A percentile compares a stretch with the other conserved stretches of the same genome.
Evolutionary conservation across 2,888 invertebrate species (phyloP).

Genomic region (Andricus curvator): DNA sequence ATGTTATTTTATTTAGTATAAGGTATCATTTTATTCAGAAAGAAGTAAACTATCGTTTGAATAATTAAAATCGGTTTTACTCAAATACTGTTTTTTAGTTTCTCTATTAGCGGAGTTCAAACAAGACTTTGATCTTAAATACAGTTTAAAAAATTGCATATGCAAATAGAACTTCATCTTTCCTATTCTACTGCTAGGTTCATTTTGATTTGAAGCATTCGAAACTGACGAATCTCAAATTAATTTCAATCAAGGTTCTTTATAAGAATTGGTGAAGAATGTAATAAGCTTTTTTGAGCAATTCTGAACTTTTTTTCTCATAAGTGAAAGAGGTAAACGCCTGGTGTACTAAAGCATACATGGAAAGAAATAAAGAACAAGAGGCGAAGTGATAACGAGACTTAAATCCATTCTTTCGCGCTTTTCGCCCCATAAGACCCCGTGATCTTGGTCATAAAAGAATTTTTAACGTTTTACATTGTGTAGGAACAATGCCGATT

Average conservation of each 20-base stretch:
- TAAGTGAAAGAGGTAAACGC: neutral
- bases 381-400: conserved; percentile 7
- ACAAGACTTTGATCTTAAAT: no score
- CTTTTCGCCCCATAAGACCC: conserved; percentile 30
- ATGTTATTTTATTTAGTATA: no score
- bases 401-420: conserved; percentile 22
- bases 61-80: no score
- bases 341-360: conserved; percentile 30
- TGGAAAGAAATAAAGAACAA: conserved; percentile 27
- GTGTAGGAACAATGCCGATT: conserved; percentile 50
- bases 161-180: no score
- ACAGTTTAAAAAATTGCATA: no score
- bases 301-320: neutral
- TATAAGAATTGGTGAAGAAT: neutral
- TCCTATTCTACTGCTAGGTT: no score
- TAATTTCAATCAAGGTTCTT: neutral
- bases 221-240: neutral
- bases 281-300: neutral
- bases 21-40: no score
- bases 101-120: no score
- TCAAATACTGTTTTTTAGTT: no score
- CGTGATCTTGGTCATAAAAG: conserved; percentile 36
- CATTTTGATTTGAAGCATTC: no score
- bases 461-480: conserved; percentile 33
- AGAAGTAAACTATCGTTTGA: no score